Evolutionary conservation across 2,888 invertebrate species (phyloP).

Genomic region (Mythimna ferrago): DNA sequence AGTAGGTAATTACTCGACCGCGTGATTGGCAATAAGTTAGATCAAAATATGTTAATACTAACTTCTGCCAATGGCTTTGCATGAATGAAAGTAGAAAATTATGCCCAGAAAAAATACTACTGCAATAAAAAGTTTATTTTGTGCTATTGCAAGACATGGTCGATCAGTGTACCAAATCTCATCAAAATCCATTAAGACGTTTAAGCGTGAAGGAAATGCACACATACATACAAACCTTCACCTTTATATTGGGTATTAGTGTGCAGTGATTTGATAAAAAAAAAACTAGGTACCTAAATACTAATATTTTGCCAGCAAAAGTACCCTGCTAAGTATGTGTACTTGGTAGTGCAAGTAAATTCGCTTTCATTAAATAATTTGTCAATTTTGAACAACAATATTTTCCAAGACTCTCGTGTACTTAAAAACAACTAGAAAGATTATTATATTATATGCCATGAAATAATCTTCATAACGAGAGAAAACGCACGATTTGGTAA

Average conservation of each 20-base stretch:
- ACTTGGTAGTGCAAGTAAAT: background rate
- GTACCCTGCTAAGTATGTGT: background rate
- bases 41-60: background rate
- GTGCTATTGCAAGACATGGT: too few relatives aligned
- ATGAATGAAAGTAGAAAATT: too few relatives aligned
- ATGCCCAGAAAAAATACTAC: too few relatives aligned
- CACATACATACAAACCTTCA: too few relatives aligned
- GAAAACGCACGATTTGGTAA: constrained; percentile 57
- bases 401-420: constrained; percentile 3
- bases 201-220: too few relatives aligned
- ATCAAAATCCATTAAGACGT: too few relatives aligned
- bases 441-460: constrained; percentile 21
- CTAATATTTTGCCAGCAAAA: background rate
- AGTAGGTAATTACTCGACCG: constrained; percentile 1
- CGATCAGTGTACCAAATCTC: too few relatives aligned
- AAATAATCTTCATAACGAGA: constrained; percentile 46
- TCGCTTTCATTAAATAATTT: background rate
- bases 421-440: constrained; percentile 1
- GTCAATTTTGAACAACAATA: constrained; percentile 12
- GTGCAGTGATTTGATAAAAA: background rate
- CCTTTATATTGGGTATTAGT: too few relatives aligned
- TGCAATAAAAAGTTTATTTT: too few relatives aligned
- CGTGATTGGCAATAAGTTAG: background rate
- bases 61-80: too few relatives aligned
- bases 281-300: background rate